Base-by-base conservation (phyloP, 2,888 invertebrate species). In the Cyaniris semiargus region DNA sequence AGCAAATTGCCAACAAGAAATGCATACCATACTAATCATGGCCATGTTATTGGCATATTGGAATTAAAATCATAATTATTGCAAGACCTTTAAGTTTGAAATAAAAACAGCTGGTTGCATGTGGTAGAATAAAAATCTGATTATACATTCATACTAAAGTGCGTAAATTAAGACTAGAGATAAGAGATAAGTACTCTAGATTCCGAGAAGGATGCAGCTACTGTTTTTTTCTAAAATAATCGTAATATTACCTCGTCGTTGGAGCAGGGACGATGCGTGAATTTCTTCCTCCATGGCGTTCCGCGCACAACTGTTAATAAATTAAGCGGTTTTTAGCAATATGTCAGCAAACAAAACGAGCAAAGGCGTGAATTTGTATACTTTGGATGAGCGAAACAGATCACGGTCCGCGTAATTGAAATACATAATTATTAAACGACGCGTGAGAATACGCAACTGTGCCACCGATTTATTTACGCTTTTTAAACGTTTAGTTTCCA, bases 231-330 rank as follows among this genome's bases (percentile, higher is more conserved):
- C 1, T 4, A 53, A 53, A 18, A 53, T 53, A 53, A 21, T 58
- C 21, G 13, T 21, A 53, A 77, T 66, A 66, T 27, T 31, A 81
- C 81, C 81, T 80, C 78, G 77, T 23, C 53, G 76, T 10, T 74
- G 80, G 44, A 81, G 80, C 38, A 81, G 78, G 66, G 80, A 78
- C 34, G 78, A 78, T 15, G 66, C 66, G 66, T 66, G 66, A 31
- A 66, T 18, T 66, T 66, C 27, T 27, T 66, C 66, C 66, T 66
- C 66, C 66, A 66, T 66, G 66, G 27, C 27, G 27, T 1, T 13
- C 27, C 66, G 66, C 60, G 27, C 66, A 66, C 66, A 27, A 66
- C 66, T 66, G 66, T 66, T 66, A 66, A 66, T 60, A 66, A 66
- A 66, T 66, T 60, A 23, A 0, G 60, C 15, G 27, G 6, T 27